These are phyloP conservation scores for Bembecia ichneumoniformis DNA, from an alignment of 2,888 invertebrate species.

Conservation along the genomic window DNA sequence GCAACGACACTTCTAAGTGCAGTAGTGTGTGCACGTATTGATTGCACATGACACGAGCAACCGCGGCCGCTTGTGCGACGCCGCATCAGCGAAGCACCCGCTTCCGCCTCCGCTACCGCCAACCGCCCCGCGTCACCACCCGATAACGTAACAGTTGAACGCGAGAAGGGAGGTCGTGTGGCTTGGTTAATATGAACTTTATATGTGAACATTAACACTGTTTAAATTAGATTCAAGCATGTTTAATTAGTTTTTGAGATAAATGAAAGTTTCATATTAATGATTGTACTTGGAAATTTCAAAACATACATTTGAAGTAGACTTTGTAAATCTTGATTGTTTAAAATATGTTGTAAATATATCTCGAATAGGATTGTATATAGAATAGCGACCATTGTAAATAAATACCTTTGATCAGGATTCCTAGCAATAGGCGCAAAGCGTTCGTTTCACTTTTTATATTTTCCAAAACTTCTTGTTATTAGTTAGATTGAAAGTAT, in stretches of 20 bases:
- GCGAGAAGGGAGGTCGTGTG: constrained; percentile 66
- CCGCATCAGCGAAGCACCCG: constrained; percentile 48
- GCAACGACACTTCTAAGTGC: constrained; percentile 65
- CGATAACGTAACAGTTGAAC: constrained; percentile 32
- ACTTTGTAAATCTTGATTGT: too few relatives aligned
- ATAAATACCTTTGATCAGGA: too few relatives aligned
- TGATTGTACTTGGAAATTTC: too few relatives aligned
- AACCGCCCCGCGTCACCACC: constrained; percentile 31
- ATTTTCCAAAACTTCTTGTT: too few relatives aligned
- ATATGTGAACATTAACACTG: background rate
- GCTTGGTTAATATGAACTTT: constrained; percentile 73
- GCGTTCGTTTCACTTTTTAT: too few relatives aligned
- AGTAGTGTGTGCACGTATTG: constrained; percentile 67
- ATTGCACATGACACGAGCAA: constrained; percentile 64
- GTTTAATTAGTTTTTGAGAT: background rate
- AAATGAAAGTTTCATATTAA: too few relatives aligned
- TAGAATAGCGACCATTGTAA: too few relatives aligned
- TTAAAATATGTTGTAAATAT: too few relatives aligned
- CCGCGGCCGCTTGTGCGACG: constrained; percentile 50
- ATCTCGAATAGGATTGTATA: too few relatives aligned
- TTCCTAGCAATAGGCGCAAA: too few relatives aligned
- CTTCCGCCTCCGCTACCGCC: constrained; percentile 28
- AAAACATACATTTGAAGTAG: too few relatives aligned
- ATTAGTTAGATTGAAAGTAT: too few relatives aligned
- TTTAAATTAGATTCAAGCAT: background rate